phyloP scores from a whole-genome alignment of 2,113 vertebrate genomes.

The Morone saxatilis region DNA sequence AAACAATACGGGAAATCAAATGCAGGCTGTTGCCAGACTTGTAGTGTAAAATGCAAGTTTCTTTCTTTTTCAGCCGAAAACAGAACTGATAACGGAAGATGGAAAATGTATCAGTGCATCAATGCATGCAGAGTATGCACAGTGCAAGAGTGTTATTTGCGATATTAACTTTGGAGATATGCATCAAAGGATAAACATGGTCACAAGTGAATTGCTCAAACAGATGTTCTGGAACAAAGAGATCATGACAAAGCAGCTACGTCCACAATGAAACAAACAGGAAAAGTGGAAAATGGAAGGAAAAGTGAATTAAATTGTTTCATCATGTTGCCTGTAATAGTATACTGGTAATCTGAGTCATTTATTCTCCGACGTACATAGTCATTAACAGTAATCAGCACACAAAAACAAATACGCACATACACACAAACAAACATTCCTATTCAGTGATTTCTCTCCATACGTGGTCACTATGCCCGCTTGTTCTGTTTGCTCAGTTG shows the following conservation, averaged over 20 bases:
- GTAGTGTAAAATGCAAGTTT: not conserved
- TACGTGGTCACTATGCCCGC: not conserved
- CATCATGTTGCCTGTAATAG: not conserved
- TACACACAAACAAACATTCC: not conserved
- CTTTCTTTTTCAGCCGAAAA: not conserved
- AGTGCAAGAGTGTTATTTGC: not conserved
- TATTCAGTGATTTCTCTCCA: not conserved
- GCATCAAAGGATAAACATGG: not conserved
- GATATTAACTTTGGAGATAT: not conserved
- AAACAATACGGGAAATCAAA: too few relatives aligned
- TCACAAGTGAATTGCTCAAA: not conserved
- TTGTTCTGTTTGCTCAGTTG: not conserved
- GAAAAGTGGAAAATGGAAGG: not conserved
- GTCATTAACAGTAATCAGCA: not conserved
- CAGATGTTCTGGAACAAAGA: not conserved
- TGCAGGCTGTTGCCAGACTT: too few relatives aligned
- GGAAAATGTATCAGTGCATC: not conserved
- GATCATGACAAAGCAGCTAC: not conserved
- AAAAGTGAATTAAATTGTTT: not conserved
- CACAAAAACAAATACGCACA: not conserved
- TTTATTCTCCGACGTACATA: slow-evolving; percentile 18
- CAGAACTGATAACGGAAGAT: too few relatives aligned
- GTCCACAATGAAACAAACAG: not conserved
- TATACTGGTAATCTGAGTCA: not conserved
- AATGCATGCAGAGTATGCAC: too few relatives aligned